These are phyloP conservation scores for Eutrigla gurnardus DNA, from an alignment of 2,797 vertebrate genomes.

Conservation along the genomic window DNA sequence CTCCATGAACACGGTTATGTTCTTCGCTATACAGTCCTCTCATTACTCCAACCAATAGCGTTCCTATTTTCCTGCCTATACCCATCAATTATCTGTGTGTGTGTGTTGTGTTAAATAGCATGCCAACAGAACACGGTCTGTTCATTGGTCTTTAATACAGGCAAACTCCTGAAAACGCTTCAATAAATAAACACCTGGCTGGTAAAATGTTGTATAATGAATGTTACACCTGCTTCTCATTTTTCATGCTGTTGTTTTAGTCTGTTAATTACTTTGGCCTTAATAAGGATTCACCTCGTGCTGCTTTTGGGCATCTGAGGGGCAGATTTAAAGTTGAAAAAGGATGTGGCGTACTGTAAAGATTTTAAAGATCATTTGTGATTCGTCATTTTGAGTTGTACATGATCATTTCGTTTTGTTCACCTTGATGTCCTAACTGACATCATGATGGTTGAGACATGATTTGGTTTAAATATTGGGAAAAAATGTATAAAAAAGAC, in stretches of 20 bases:
- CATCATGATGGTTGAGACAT: not conserved
- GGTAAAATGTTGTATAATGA: slow-evolving; percentile 60
- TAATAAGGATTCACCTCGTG: slow-evolving; percentile 36
- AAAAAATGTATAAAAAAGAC: not conserved
- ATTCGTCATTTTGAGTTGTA: not conserved
- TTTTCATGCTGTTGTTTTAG: slow-evolving; percentile 57
- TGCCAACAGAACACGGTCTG: slow-evolving; percentile 34
- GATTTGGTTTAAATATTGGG: not conserved
- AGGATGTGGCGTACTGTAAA: not conserved
- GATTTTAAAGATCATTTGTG: not conserved
- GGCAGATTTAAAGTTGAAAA: slow-evolving; percentile 1
- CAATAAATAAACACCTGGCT: slow-evolving; percentile 66
- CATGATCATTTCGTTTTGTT: too few relatives aligned
- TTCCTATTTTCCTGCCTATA: slow-evolving; percentile 1
- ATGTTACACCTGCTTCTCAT: slow-evolving; percentile 54
- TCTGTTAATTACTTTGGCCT: slow-evolving; percentile 63
- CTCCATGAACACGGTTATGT: not conserved
- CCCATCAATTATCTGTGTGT: slow-evolving; percentile 27
- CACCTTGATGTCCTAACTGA: not conserved
- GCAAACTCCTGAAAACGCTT: slow-evolving; percentile 37
- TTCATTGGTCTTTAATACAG: slow-evolving; percentile 61
- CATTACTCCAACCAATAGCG: slow-evolving; percentile 11
- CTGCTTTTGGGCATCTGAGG: not conserved
- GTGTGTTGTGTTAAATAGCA: slow-evolving; percentile 45
- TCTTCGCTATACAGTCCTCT: not conserved